Evolutionary conservation across 2,888 invertebrate genomes (phyloP).

Genomic region (Phortica magna): DNA sequence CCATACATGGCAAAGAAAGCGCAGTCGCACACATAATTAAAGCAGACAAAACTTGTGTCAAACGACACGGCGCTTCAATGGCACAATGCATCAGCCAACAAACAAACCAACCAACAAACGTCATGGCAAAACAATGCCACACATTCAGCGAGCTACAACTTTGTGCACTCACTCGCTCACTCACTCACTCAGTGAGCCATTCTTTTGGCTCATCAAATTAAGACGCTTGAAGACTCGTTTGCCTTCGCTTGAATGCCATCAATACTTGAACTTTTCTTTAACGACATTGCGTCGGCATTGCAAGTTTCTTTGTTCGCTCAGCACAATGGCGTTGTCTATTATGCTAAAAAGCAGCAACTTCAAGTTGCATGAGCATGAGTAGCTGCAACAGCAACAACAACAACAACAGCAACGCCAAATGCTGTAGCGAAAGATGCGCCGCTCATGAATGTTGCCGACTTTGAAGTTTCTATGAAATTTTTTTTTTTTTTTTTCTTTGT

Average conservation of each 20-base stretch:
- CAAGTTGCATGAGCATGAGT: too few species aligned
- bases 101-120: not conserved
- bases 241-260: conserved; percentile 12
- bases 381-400: not conserved
- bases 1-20: too few species aligned
- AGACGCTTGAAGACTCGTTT: too few species aligned
- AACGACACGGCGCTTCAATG: too few species aligned
- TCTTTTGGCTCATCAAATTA: not conserved
- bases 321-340: conserved; percentile 13
- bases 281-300: conserved; percentile 10
- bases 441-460: conserved; percentile 62
- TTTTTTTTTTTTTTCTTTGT: conserved; percentile 34
- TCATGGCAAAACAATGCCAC: not conserved
- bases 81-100: too few species aligned
- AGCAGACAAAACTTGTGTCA: too few species aligned
- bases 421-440: conserved; percentile 16
- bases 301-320: conserved; percentile 13
- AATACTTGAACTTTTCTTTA: conserved; percentile 23
- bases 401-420: not conserved
- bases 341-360: not conserved
- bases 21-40: too few species aligned
- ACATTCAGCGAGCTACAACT: not conserved
- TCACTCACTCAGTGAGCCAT: not conserved
- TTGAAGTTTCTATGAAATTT: conserved; percentile 54
- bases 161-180: not conserved